Base-by-base conservation (phyloP, 2,888 invertebrate genomes). In the Steromphala cineraria region DNA sequence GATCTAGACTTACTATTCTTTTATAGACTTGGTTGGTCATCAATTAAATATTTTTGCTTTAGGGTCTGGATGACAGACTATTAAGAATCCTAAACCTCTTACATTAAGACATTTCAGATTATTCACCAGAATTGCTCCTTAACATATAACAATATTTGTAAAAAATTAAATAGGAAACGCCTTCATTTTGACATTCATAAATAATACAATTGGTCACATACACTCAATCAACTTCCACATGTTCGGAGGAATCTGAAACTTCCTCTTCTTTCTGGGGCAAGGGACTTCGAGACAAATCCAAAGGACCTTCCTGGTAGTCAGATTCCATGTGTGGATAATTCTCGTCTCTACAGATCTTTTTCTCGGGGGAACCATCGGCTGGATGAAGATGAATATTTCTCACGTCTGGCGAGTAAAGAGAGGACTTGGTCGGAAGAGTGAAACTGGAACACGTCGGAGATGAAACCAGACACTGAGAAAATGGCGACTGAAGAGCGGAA, bases 301-400 rank as follows among this genome's bases (percentile, higher is more conserved):
- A 80, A 10, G 90, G 90, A 46, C 85, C 79, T 21, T 90, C 89
- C 56, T 90, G 90, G 82, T 82, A 83, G 62, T 85, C 85, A 2
- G 78, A 80, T 21, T 81, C 80, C 13, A 71, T 19, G 40, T 74
- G 82, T 52, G 52, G 55, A 10, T 74, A 74, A 53, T 81, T n/a
- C 62, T 78, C 82, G 53, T 78, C 46, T 8, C 62, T 21, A 13
- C 28, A 17, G 21, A 56, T 56, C 19, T 56, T 19, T 13, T 24
- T 56, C 7, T 56, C 56, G 7, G 56, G 21, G 19, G 56, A 56
- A 24, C 56, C 19, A 71, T n/a, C 36, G 10, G n/a, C 4, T 15
- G 28, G 28, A 19, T 71, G 36, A 19, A 36, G 36, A 40, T 19
- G 36, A 36, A 36, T 36, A 10, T 17, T n/a, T 17, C 71, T 19